Evolutionary conservation across 2,888 invertebrate species (phyloP).

Genomic region (Meteorus colon): DNA sequence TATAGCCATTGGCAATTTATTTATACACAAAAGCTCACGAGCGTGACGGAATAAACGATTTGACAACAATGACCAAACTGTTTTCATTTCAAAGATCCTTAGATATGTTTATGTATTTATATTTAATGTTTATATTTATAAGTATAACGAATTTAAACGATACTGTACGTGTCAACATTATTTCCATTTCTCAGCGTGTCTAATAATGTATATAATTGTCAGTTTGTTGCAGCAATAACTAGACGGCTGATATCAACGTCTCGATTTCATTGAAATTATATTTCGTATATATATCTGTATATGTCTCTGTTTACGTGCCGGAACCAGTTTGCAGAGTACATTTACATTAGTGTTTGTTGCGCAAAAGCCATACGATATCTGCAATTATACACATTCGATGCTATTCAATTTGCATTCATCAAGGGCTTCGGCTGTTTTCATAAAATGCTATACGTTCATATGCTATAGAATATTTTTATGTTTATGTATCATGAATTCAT

Average conservation of each 20-base stretch:
- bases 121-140: no score
- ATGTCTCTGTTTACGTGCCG: slow-evolving; percentile 3
- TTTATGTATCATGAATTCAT: not conserved
- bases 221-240: slow-evolving; percentile 48
- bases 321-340: not conserved
- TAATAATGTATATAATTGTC: slow-evolving; percentile 41
- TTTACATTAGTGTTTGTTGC: slow-evolving; percentile 19
- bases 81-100: no score
- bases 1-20: slow-evolving; percentile 28
- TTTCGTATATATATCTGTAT: not conserved
- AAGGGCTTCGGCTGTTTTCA: slow-evolving; percentile 22
- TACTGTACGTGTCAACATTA: not conserved
- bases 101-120: no score
- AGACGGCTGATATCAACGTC: slow-evolving; percentile 46
- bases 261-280: slow-evolving; percentile 28
- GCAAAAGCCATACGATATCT: slow-evolving; percentile 10
- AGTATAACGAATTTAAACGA: no score
- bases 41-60: slow-evolving; percentile 16
- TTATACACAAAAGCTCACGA: slow-evolving; percentile 37
- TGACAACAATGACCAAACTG: no score
- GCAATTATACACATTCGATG: slow-evolving; percentile 31
- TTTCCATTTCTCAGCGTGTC: no score
- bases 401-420: slow-evolving; percentile 34
- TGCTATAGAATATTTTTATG: not conserved
- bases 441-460: not conserved